These are phyloP conservation scores for Lepeophtheirus nordmannii DNA, from an alignment of 2,888 invertebrate species.

Conservation along the genomic window DNA sequence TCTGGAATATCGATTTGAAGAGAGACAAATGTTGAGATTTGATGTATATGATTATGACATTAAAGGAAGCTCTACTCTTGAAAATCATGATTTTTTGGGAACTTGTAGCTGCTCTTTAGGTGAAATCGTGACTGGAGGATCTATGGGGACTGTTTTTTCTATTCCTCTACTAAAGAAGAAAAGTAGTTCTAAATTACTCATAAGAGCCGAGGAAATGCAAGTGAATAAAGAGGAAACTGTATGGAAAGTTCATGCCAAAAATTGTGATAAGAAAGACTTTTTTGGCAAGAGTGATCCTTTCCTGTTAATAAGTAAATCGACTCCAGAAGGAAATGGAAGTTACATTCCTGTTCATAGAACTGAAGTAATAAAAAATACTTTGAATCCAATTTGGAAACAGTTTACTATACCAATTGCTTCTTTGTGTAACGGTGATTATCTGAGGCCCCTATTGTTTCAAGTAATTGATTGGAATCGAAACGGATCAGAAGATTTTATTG, in stretches of 20 bases:
- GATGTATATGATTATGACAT: constrained; percentile 37
- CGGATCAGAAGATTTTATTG: constrained; percentile 30
- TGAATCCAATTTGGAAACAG: constrained; percentile 40
- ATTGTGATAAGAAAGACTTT: constrained; percentile 33
- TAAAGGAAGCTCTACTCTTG: constrained; percentile 30
- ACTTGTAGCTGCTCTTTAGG: constrained; percentile 40
- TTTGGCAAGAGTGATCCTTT: constrained; percentile 35
- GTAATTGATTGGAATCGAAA: constrained; percentile 34
- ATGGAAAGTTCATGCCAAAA: constrained; percentile 32
- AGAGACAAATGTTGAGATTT: constrained; percentile 37
- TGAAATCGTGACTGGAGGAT: constrained; percentile 35
- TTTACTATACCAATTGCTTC: not conserved
- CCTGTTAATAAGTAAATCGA: constrained; percentile 33
- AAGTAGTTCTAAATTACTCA: not conserved
- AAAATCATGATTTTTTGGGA: constrained; percentile 40
- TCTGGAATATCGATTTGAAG: constrained; percentile 43
- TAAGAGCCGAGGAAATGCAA: not conserved
- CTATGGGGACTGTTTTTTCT: not conserved
- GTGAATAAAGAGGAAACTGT: constrained; percentile 32
- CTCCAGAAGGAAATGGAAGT: constrained; percentile 32
- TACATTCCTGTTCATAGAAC: constrained; percentile 41
- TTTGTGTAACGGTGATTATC: constrained; percentile 38
- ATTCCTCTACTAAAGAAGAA: not conserved
- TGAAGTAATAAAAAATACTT: constrained; percentile 39
- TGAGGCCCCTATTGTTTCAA: constrained; percentile 37